A percentile compares a stretch with the other conserved stretches of the same genome.
phyloP scores from a whole-genome alignment of 2,797 vertebrate species.

The Bufotes viridis region DNA sequence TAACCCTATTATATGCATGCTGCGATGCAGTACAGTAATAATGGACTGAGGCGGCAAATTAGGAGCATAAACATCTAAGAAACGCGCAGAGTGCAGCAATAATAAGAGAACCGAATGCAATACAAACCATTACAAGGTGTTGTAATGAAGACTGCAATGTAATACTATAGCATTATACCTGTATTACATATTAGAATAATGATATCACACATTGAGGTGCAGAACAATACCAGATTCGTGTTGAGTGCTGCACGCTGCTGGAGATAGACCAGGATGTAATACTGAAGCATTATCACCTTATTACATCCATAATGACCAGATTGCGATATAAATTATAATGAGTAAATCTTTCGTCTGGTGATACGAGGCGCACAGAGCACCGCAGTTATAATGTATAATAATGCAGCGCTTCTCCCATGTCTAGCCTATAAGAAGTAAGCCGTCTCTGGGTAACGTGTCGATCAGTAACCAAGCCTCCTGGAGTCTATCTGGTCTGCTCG shows the following conservation, averaged over 20 bases:
- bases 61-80: too few relatives aligned
- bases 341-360: neutral
- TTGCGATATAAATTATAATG: neutral
- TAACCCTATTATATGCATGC: too few relatives aligned
- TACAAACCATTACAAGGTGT: too few relatives aligned
- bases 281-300: neutral
- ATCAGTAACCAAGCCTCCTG: slow-evolving; percentile 51
- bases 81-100: too few relatives aligned
- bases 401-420: neutral
- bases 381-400: neutral
- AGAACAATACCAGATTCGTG: too few relatives aligned
- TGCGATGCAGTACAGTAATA: too few relatives aligned
- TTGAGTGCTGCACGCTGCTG: too few relatives aligned
- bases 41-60: too few relatives aligned
- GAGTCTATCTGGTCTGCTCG: slow-evolving; percentile 51
- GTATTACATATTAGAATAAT: neutral
- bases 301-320: neutral
- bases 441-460: slow-evolving; percentile 33
- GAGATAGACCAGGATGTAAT: neutral
- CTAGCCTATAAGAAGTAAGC: slow-evolving; percentile 27
- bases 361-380: too few relatives aligned
- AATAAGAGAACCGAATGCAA: neutral
- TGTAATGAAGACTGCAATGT: too few relatives aligned
- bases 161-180: neutral
- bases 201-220: neutral